These are phyloP conservation scores for Neelides sp. DNA, from an alignment of 1,140 invertebrate genomes.

Conservation along the genomic window DNA sequence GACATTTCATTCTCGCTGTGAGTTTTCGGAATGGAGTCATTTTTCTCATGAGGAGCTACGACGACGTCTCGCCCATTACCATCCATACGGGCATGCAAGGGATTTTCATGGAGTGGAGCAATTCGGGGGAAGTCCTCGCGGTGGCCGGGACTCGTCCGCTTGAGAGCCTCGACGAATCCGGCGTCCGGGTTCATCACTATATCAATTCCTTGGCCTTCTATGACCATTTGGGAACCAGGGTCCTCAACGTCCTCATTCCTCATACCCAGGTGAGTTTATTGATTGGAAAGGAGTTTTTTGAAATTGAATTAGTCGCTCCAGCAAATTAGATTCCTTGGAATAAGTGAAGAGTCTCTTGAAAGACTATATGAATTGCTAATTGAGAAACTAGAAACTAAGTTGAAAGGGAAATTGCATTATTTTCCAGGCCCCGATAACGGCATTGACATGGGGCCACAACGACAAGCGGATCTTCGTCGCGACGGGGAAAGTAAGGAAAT, in stretches of 20 bases:
- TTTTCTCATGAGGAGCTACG: slow-evolving; percentile 74
- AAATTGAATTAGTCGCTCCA: too few relatives aligned
- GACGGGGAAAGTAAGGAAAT: slow-evolving; percentile 51
- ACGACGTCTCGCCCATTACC: slow-evolving; percentile 76
- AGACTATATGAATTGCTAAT: too few relatives aligned
- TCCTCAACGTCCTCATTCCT: slow-evolving; percentile 63
- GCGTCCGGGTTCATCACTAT: slow-evolving; percentile 39
- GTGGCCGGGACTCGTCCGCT: slow-evolving; percentile 61
- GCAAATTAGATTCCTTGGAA: too few relatives aligned
- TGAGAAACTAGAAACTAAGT: too few relatives aligned
- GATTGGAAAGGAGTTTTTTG: too few relatives aligned
- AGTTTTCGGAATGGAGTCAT: slow-evolving; percentile 78
- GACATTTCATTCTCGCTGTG: slow-evolving; percentile 67
- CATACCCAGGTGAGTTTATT: slow-evolving; percentile 54
- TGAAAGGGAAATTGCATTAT: too few relatives aligned
- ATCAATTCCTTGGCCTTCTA: slow-evolving; percentile 65
- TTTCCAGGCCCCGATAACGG: slow-evolving; percentile 65
- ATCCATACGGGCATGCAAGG: slow-evolving; percentile 63
- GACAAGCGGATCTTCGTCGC: slow-evolving; percentile 86
- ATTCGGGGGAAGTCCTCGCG: slow-evolving; percentile 78
- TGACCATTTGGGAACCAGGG: slow-evolving; percentile 54
- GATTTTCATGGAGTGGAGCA: slow-evolving; percentile 86
- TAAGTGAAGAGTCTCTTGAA: too few relatives aligned
- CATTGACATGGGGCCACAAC: slow-evolving; percentile 95
- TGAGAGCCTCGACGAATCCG: slow-evolving; percentile 29